A percentile compares a stretch with the other conserved stretches of the same genome.
Conservation (phyloP, 2,888 invertebrate species). For the Crocallis elinguaria region DNA sequence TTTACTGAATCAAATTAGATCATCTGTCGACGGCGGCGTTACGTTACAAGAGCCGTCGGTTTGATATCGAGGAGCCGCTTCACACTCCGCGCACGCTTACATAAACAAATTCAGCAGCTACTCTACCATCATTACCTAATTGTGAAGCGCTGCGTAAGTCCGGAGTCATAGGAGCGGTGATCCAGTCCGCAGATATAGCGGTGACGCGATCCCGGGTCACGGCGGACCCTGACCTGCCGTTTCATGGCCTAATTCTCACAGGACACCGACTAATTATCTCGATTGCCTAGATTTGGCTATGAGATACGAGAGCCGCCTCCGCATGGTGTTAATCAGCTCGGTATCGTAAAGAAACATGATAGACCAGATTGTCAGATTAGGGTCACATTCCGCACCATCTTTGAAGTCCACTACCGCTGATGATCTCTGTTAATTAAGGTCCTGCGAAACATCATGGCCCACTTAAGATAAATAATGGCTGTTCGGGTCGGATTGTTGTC, state of each 20-base stretch:
- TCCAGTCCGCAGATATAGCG: conserved; percentile 39
- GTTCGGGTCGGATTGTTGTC: not conserved
- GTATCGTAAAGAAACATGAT: not conserved
- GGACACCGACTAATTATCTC: conserved; percentile 15
- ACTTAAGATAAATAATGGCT: not conserved
- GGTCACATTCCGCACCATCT: not conserved
- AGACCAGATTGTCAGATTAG: not conserved
- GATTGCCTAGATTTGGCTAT: conserved; percentile 12
- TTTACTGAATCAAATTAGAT: not conserved
- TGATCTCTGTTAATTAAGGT: not conserved
- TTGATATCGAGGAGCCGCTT: not conserved
- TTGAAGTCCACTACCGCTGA: not conserved
- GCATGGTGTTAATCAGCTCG: not conserved
- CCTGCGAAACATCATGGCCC: not conserved
- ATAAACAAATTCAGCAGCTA: conserved; percentile 2
- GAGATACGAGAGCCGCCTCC: conserved; percentile 17
- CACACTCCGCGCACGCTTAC: not conserved
- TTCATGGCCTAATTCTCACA: conserved; percentile 9
- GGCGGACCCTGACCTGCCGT: conserved; percentile 41
- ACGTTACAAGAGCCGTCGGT: not conserved
- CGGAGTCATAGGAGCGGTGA: conserved; percentile 16
- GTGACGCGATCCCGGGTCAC: conserved; percentile 37
- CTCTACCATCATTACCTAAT: conserved; percentile 16
- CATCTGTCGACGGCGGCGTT: not conserved
- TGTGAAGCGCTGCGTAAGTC: conserved; percentile 20